Conservation (phyloP, 2,113 vertebrate species). For the Pogonocichla stellata region DNA sequence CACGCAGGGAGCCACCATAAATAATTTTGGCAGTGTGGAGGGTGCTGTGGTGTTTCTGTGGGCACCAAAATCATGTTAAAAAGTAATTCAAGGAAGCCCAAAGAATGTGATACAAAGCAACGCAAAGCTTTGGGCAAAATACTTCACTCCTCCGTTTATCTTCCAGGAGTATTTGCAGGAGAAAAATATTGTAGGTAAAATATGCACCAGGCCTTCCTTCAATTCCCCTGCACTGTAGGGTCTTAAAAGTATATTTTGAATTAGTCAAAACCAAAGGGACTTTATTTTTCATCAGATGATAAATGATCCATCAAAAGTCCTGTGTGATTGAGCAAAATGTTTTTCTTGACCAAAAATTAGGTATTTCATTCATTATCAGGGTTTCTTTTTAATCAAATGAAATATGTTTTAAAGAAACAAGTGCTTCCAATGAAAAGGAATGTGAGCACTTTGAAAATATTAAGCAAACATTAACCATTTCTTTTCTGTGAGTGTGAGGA, state of each 20-base stretch:
- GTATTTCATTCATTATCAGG: background rate
- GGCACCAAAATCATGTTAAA: background rate
- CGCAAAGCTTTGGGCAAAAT: background rate
- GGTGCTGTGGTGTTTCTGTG: background rate
- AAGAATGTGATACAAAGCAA: background rate
- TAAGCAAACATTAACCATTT: background rate
- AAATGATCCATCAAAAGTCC: background rate
- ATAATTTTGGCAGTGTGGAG: background rate
- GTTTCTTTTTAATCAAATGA: background rate
- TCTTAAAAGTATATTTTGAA: background rate
- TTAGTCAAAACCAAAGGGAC: background rate
- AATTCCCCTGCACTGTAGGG: rapidly evolving
- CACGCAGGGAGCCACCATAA: rapidly evolving
- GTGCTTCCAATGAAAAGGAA: background rate
- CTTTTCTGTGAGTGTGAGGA: background rate
- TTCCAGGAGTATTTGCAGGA: background rate
- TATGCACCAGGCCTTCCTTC: background rate
- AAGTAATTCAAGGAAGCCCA: background rate
- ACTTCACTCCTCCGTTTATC: background rate
- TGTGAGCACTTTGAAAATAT: background rate
- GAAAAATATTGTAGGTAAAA: background rate
- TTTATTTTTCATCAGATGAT: background rate
- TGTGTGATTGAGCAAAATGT: background rate
- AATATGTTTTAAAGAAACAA: background rate
- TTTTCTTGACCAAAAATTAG: background rate